Conservation (phyloP, 2,797 vertebrate genomes). For the Rhinogobio ventralis region DNA sequence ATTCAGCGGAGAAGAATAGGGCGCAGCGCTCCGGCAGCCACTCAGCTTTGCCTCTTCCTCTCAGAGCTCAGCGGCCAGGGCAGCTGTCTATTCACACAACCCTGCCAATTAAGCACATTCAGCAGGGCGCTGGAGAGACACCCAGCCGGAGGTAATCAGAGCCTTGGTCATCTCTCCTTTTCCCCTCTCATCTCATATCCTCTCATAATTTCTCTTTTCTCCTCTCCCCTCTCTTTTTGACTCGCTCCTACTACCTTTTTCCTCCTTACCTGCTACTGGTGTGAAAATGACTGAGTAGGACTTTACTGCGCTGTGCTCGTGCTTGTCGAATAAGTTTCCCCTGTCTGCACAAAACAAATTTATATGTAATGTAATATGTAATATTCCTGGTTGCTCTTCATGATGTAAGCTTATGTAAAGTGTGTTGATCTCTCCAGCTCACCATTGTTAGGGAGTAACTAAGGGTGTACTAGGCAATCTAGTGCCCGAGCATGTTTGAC, state of each 20-base stretch:
- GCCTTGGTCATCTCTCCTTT: conserved; percentile 55
- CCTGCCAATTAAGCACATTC: conserved; percentile 92
- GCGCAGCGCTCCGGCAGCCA: conserved; percentile 65
- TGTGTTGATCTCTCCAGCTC: too few species aligned
- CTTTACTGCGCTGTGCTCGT: not conserved
- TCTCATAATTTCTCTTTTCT: conserved; percentile 49
- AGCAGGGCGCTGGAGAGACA: conserved; percentile 78
- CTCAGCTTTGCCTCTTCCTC: conserved; percentile 69
- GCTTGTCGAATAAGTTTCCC: conserved; percentile 20
- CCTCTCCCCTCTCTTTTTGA: conserved; percentile 17
- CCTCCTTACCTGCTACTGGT: conserved; percentile 35
- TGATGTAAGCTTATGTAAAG: conserved; percentile 12
- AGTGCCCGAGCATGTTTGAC: too few species aligned
- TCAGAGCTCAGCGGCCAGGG: conserved; percentile 77
- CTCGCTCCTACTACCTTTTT: not conserved
- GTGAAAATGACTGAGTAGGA: conserved; percentile 41
- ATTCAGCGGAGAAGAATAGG: conserved; percentile 68
- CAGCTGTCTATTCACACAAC: conserved; percentile 89
- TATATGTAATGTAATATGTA: too few species aligned
- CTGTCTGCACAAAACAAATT: not conserved
- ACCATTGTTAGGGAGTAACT: not conserved
- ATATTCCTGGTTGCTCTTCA: not conserved
- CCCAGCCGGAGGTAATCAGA: conserved; percentile 58
- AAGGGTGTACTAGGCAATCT: too few species aligned
- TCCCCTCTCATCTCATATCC: conserved; percentile 48